Evolutionary conservation across 2,888 invertebrate genomes (phyloP).

Genomic region (Tiliacea citrago): DNA sequence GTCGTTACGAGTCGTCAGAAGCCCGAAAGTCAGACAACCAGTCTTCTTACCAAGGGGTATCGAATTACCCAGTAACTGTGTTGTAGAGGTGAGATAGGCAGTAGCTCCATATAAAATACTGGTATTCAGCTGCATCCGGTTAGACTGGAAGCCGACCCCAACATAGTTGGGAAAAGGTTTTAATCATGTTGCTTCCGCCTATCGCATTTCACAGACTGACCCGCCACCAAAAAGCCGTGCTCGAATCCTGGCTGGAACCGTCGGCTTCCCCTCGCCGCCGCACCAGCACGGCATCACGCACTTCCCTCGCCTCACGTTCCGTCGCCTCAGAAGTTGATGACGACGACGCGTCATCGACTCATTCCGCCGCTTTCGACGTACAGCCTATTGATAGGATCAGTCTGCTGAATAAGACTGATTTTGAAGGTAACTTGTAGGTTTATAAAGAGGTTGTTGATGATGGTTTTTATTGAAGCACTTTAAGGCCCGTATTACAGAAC

Average conservation of each 20-base stretch:
- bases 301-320: conserved; percentile 55
- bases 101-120: too few species aligned
- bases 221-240: conserved; percentile 84
- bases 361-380: conserved; percentile 74
- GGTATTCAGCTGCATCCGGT: too few species aligned
- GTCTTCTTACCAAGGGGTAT: too few species aligned
- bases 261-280: conserved; percentile 54
- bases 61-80: too few species aligned
- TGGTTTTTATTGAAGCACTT: neutral
- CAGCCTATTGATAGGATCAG: conserved; percentile 86
- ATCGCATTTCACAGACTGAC: conserved; percentile 79
- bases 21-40: too few species aligned
- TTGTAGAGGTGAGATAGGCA: too few species aligned
- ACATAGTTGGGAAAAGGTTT: too few species aligned
- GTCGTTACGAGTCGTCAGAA: too few species aligned
- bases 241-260: conserved; percentile 78
- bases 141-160: too few species aligned
- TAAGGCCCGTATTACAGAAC: too few species aligned
- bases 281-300: conserved; percentile 52
- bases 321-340: conserved; percentile 63
- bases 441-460: too few species aligned
- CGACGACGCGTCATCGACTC: conserved; percentile 66
- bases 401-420: conserved; percentile 85
- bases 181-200: too few species aligned
- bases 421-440: conserved; percentile 80